A percentile compares a stretch with the other conserved stretches of the same genome.
Evolutionary conservation across 2,888 invertebrate species (phyloP).

Genomic region (Ethmia dodecea): DNA sequence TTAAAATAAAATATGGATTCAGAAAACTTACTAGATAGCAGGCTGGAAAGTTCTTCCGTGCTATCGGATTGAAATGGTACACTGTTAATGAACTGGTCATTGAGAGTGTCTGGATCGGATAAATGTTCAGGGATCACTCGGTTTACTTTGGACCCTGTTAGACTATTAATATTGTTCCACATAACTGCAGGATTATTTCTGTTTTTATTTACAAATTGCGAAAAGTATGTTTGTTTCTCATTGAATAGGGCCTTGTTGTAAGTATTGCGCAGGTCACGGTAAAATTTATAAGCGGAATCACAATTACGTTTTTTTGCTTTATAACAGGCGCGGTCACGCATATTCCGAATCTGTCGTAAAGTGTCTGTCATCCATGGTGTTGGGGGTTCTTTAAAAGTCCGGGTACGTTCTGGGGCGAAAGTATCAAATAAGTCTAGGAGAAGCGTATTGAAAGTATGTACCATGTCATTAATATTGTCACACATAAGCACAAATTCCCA

Average conservation of each 20-base stretch:
- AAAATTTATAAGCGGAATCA: not conserved
- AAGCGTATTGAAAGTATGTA: not conserved
- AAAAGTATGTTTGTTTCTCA: not conserved
- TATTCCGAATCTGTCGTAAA: not conserved
- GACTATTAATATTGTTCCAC: not conserved
- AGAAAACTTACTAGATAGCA: not conserved
- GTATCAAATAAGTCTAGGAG: not conserved
- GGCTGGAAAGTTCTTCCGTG: not conserved
- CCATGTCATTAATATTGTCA: not conserved
- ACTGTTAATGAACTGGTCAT: not conserved
- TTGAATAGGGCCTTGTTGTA: not conserved
- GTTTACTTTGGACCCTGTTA: not conserved
- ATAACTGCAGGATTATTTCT: not conserved
- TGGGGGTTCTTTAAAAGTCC: not conserved
- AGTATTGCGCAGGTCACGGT: not conserved
- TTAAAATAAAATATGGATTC: not conserved
- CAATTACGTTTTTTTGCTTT: not conserved
- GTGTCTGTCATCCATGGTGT: not conserved
- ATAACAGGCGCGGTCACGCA: not conserved
- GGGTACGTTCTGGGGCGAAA: not conserved
- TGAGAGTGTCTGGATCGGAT: not conserved
- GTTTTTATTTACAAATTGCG: not conserved
- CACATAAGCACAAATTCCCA: not conserved
- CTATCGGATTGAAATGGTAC: not conserved
- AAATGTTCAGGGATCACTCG: not conserved